phyloP scores from a whole-genome alignment of 2,797 vertebrate species.

The Staurois parvus region DNA sequence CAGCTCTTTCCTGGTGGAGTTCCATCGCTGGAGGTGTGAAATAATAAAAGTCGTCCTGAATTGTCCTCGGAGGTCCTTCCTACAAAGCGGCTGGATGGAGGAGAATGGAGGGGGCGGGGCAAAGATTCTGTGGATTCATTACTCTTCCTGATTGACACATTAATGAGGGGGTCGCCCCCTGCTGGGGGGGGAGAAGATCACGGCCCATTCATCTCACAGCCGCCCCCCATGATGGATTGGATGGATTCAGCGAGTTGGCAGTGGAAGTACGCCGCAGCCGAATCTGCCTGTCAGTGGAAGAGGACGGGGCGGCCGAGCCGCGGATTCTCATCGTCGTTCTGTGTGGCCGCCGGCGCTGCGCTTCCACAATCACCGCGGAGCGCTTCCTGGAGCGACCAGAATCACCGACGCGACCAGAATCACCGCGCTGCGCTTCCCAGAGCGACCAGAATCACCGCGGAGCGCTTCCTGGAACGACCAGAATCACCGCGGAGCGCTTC shows the following conservation, averaged over 20 bases:
- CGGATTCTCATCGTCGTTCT: slow-evolving; percentile 59
- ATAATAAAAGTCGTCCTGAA: too few relatives aligned
- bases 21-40: too few relatives aligned
- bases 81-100: too few relatives aligned
- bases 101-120: slow-evolving; percentile 34
- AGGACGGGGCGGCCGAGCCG: slow-evolving; percentile 75
- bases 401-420: too few relatives aligned
- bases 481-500: too few relatives aligned
- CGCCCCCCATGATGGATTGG: slow-evolving; percentile 88
- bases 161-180: slow-evolving; percentile 92
- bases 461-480: too few relatives aligned
- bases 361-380: too few relatives aligned
- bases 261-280: slow-evolving; percentile 78
- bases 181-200: slow-evolving; percentile 90
- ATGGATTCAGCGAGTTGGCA: slow-evolving; percentile 78
- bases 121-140: slow-evolving; percentile 79
- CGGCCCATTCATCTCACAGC: slow-evolving; percentile 90
- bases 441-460: too few relatives aligned
- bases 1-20: too few relatives aligned
- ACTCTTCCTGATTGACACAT: slow-evolving; percentile 94
- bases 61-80: too few relatives aligned
- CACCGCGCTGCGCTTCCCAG: too few relatives aligned
- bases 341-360: slow-evolving; percentile 12
- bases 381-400: too few relatives aligned
- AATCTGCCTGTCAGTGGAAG: slow-evolving; percentile 75